phyloP scores from a whole-genome alignment of 2,888 invertebrate species.

The Drosophila affinis region DNA sequence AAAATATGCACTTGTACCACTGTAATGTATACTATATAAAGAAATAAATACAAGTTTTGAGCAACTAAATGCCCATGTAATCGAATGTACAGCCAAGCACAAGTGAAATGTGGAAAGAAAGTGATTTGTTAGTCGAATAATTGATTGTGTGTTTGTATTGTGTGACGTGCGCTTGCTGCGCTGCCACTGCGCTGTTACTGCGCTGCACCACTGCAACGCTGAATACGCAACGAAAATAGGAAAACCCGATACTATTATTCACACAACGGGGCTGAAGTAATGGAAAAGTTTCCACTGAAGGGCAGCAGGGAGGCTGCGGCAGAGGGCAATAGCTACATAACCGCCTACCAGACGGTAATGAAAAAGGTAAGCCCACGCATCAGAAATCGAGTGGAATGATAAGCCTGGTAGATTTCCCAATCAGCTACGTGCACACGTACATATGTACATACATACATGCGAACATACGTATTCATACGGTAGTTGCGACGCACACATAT shows the following conservation, averaged over 20 bases:
- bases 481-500: conserved; percentile 12
- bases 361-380: conserved; percentile 85
- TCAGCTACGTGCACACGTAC: conserved; percentile 10
- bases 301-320: conserved; percentile 84
- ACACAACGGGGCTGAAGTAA: conserved; percentile 67
- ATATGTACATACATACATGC: neutral
- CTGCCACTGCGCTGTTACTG: conserved; percentile 43
- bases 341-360: conserved; percentile 86
- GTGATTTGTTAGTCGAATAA: conserved; percentile 59
- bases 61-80: conserved; percentile 5
- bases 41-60: conserved; percentile 17
- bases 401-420: conserved; percentile 27
- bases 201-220: conserved; percentile 63
- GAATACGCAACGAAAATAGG: conserved; percentile 35
- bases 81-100: conserved; percentile 13
- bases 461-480: conserved; percentile 1
- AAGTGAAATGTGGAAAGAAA: conserved; percentile 66
- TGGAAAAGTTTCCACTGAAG: conserved; percentile 90
- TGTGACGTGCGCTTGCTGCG: conserved; percentile 63
- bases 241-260: conserved; percentile 13
- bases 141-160: conserved; percentile 55
- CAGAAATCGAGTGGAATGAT: conserved; percentile 19
- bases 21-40: conserved; percentile 23
- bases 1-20: conserved; percentile 28
- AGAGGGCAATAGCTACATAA: conserved; percentile 84